phyloP scores from a whole-genome alignment of 2,888 invertebrate genomes.

The Micropterix aruncella region DNA sequence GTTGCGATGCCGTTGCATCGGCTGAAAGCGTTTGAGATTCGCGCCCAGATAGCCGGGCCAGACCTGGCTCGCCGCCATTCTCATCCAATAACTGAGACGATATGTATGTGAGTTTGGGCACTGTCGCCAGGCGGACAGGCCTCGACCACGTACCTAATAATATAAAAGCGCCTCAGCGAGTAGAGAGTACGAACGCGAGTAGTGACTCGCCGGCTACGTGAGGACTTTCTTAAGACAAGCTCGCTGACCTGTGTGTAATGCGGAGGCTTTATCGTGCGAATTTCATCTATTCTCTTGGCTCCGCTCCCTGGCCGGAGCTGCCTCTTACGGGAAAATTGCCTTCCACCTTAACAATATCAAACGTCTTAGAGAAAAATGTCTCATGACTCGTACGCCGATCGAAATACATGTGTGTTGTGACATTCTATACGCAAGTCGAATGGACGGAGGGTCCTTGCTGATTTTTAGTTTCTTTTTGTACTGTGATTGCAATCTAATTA shows the following conservation, averaged over 20 bases:
- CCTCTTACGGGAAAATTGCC: background rate
- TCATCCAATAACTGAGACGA: background rate
- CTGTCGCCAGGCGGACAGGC: background rate
- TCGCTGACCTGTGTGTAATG: background rate
- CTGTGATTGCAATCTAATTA: too few species aligned
- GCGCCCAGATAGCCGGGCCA: background rate
- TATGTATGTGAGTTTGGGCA: background rate
- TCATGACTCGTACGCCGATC: too few species aligned
- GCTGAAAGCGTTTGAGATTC: too few species aligned
- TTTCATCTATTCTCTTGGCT: background rate
- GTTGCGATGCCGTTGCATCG: too few species aligned
- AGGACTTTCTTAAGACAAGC: background rate
- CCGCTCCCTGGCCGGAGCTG: background rate
- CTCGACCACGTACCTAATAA: background rate
- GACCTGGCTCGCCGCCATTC: background rate
- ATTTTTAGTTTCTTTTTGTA: too few species aligned
- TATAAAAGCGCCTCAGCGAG: background rate
- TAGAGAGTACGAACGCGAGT: too few species aligned
- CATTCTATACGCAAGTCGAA: too few species aligned
- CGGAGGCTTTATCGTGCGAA: background rate
- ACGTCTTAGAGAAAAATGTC: too few species aligned
- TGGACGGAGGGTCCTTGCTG: too few species aligned
- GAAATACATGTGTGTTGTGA: too few species aligned
- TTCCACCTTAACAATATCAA: background rate
- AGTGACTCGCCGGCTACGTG: background rate